Percentiles rank a stretch among this genome's conserved stretches.
phyloP scores from a whole-genome alignment of 2,888 invertebrate species.

The Lymantria dispar region DNA sequence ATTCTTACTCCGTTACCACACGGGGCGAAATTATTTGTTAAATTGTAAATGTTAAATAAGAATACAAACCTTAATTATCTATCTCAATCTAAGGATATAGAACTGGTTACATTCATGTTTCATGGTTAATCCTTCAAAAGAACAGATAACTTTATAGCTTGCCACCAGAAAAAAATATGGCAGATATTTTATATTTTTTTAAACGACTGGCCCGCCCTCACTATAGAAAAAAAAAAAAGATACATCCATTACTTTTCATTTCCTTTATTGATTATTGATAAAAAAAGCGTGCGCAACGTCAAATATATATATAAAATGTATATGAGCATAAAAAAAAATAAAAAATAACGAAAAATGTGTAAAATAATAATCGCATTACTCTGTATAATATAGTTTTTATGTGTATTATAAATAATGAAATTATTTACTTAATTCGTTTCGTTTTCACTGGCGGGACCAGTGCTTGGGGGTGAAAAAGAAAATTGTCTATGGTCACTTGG shows the following conservation, averaged over 20 bases:
- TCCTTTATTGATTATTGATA: slow-evolving; percentile 11
- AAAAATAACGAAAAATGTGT: slow-evolving; percentile 36
- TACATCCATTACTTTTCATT: slow-evolving; percentile 26
- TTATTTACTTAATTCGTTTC: slow-evolving; percentile 33
- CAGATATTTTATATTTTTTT: neutral
- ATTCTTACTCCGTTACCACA: no score
- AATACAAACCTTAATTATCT: no score
- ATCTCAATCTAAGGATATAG: no score
- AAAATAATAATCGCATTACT: slow-evolving; percentile 52
- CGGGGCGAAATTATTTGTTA: no score
- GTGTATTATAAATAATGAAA: slow-evolving; percentile 48
- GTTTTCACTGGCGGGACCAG: slow-evolving; percentile 61
- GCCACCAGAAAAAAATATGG: neutral
- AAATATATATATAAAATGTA: slow-evolving; percentile 30
- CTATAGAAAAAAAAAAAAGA: slow-evolving; percentile 14
- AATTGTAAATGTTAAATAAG: no score
- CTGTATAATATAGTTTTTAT: slow-evolving; percentile 66
- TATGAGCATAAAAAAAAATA: slow-evolving; percentile 28
- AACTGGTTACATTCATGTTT: no score
- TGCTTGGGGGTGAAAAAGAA: slow-evolving; percentile 16
- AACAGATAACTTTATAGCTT: no score
- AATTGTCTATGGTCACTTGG: slow-evolving; percentile 12
- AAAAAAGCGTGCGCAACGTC: slow-evolving; percentile 19
- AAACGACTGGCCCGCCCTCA: slow-evolving; percentile 16
- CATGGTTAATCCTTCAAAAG: no score